Conservation (phyloP, 92 coral and sea anemone species). For the Porites lobata region DNA sequence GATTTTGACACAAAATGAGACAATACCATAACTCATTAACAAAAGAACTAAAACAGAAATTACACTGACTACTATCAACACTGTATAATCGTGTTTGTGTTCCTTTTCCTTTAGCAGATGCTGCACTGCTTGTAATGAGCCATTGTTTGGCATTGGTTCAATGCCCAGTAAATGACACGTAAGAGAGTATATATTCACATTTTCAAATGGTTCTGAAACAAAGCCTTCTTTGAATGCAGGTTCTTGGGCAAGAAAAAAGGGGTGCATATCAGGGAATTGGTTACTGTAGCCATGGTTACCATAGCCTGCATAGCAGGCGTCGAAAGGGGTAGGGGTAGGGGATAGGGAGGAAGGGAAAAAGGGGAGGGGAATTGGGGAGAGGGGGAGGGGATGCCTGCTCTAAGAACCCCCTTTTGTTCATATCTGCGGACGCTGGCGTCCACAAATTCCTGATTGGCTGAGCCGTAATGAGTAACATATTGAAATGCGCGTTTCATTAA, state of each 20-base stretch:
- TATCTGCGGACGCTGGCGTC: too few species aligned
- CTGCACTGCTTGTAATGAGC: slow-evolving; percentile 72
- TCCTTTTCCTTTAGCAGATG: slow-evolving; percentile 39
- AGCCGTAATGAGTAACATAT: too few species aligned
- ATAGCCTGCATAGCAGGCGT: too few species aligned
- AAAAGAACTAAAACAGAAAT: slow-evolving; percentile 59
- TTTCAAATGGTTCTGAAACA: slow-evolving; percentile 86
- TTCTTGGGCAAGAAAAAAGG: slow-evolving; percentile 94
- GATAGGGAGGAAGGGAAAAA: too few species aligned
- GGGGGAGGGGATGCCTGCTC: too few species aligned
- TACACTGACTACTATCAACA: slow-evolving; percentile 55
- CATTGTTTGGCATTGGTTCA: slow-evolving; percentile 92
- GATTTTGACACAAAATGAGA: slow-evolving; percentile 76
- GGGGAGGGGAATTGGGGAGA: too few species aligned
- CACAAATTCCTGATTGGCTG: too few species aligned
- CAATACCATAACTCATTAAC: slow-evolving; percentile 83
- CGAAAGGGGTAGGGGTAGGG: too few species aligned
- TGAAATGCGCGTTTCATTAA: too few species aligned
- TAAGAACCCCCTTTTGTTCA: too few species aligned
- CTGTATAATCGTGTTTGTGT: slow-evolving; percentile 41
- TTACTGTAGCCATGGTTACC: slow-evolving; percentile 98
- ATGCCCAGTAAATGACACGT: slow-evolving; percentile 87
- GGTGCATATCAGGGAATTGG: slow-evolving; percentile 78
- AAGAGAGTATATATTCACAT: slow-evolving; percentile 91
- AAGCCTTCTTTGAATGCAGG: slow-evolving; percentile 86